Evolutionary conservation across 2,888 invertebrate genomes (phyloP).

Genomic region (Chymomyza procnemis): DNA sequence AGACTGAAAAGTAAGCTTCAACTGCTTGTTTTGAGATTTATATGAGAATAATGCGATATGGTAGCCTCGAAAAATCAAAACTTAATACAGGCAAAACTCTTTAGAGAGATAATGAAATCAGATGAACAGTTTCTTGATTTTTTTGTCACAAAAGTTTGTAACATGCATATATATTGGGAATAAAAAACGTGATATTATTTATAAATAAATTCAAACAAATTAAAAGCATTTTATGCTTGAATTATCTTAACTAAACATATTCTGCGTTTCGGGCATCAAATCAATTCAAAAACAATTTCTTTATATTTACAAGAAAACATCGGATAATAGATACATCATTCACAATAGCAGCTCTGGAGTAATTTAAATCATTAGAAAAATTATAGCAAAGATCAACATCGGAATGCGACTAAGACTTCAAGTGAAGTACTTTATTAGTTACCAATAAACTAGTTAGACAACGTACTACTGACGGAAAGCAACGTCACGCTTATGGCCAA

Average conservation of each 20-base stretch:
- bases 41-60: too few species aligned
- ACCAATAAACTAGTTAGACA: neutral
- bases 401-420: neutral
- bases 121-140: too few species aligned
- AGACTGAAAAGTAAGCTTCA: too few species aligned
- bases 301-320: neutral
- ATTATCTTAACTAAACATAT: neutral
- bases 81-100: too few species aligned
- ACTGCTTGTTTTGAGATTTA: too few species aligned
- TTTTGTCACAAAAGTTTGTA: too few species aligned
- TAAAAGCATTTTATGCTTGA: too few species aligned
- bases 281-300: neutral
- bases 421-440: neutral
- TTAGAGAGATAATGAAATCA: too few species aligned
- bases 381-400: neutral
- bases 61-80: too few species aligned
- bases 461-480: constrained; percentile 8
- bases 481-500: constrained; percentile 33
- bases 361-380: neutral
- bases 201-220: too few species aligned
- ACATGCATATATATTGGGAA: too few species aligned
- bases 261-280: neutral
- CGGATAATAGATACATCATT: neutral
- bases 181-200: too few species aligned
- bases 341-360: neutral